A percentile compares a stretch with the other conserved stretches of the same genome.
These are phyloP conservation scores for Pseudochirops cupreus DNA, from an alignment of 2,797 vertebrate species.

Conservation along the genomic window DNA sequence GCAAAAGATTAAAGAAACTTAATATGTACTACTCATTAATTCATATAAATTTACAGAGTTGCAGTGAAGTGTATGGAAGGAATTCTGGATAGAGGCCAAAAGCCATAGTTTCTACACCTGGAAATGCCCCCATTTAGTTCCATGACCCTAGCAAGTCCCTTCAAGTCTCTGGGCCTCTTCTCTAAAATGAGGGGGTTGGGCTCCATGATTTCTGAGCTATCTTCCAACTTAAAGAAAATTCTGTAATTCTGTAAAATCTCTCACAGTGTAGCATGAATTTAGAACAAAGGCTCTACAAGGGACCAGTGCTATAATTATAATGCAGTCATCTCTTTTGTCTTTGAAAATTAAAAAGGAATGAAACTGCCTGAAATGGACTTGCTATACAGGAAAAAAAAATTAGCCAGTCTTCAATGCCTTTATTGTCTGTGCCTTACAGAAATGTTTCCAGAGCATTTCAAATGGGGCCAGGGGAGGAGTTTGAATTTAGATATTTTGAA, in stretches of 20 bases:
- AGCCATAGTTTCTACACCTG: not conserved
- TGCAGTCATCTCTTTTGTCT: slow-evolving; percentile 61
- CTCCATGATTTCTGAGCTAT: not conserved
- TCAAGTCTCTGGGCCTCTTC: not conserved
- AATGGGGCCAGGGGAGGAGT: slow-evolving; percentile 35
- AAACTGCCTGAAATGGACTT: slow-evolving; percentile 60
- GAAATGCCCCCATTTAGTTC: not conserved
- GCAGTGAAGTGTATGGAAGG: not conserved
- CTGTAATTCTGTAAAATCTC: slow-evolving; percentile 60
- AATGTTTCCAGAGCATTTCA: slow-evolving; percentile 33
- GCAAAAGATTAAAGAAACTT: slow-evolving; percentile 55
- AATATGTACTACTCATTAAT: slow-evolving; percentile 51
- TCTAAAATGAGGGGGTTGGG: not conserved
- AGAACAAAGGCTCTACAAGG: slow-evolving; percentile 70
- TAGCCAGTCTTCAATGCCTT: slow-evolving; percentile 41
- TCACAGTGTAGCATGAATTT: slow-evolving; percentile 57
- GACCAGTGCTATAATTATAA: slow-evolving; percentile 71
- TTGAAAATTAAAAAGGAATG: slow-evolving; percentile 62
- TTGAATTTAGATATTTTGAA: slow-evolving; percentile 7
- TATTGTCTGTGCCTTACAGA: slow-evolving; percentile 62
- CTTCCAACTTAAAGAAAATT: not conserved
- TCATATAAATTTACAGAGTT: slow-evolving; percentile 64
- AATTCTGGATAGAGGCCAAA: not conserved
- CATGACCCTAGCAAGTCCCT: not conserved
- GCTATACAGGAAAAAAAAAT: slow-evolving; percentile 9